These are phyloP conservation scores for Melanotus villosus DNA, from an alignment of 2,888 invertebrate species.

Conservation along the genomic window DNA sequence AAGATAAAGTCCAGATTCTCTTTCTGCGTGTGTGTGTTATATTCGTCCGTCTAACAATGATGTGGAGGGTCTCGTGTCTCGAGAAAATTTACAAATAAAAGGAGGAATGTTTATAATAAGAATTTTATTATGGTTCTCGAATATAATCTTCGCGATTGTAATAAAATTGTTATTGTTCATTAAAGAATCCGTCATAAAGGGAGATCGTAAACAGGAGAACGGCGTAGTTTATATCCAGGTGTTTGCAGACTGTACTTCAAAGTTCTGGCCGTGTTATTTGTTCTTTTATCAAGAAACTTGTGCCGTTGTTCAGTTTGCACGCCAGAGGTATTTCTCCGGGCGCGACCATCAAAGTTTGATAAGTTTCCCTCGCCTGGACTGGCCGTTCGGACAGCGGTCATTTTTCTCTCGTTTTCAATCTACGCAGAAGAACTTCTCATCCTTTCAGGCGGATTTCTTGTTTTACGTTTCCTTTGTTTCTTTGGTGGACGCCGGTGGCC, in stretches of 20 bases:
- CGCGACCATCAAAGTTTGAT: slow-evolving; percentile 68
- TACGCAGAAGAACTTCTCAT: slow-evolving; percentile 62
- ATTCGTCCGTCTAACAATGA: too few relatives aligned
- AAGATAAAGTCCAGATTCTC: slow-evolving; percentile 28
- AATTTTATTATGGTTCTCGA: slow-evolving; percentile 28
- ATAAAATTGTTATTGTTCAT: slow-evolving; percentile 41
- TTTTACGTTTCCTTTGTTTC: slow-evolving; percentile 55
- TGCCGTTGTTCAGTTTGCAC: slow-evolving; percentile 53
- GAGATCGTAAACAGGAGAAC: slow-evolving; percentile 47
- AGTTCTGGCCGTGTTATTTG: slow-evolving; percentile 67
- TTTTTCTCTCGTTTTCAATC: slow-evolving; percentile 72
- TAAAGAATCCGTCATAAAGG: slow-evolving; percentile 40
- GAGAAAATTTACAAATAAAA: background rate
- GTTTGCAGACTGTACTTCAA: slow-evolving; percentile 61
- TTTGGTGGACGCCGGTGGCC: slow-evolving; percentile 41
- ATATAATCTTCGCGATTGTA: slow-evolving; percentile 35
- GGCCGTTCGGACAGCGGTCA: slow-evolving; percentile 71
- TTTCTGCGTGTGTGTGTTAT: background rate
- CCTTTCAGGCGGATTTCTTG: slow-evolving; percentile 56
- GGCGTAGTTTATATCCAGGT: slow-evolving; percentile 59
- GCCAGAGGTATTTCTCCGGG: slow-evolving; percentile 54
- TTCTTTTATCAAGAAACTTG: slow-evolving; percentile 68
- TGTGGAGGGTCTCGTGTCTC: background rate
- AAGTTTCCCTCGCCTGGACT: slow-evolving; percentile 65
- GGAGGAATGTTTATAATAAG: slow-evolving; percentile 22